Evolutionary conservation across 2,113 vertebrate genomes (phyloP).

Genomic region (Malurus elegans): DNA sequence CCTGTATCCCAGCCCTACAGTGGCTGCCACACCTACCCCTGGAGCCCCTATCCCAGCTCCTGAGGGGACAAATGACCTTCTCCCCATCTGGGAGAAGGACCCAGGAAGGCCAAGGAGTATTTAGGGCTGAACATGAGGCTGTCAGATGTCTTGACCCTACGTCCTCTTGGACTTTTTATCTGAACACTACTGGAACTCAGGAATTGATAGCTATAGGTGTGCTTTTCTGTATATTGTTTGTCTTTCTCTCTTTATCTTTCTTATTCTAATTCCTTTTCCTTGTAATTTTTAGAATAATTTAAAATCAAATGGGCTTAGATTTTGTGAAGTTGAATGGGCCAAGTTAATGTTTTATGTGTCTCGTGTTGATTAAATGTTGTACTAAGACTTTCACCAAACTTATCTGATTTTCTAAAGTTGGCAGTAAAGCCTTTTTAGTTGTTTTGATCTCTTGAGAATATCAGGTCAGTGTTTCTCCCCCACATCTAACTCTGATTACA

Average conservation of each 20-base stretch:
- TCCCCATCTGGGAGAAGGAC: too few relatives aligned
- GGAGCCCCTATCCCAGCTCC: not conserved
- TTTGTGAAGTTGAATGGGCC: accelerated
- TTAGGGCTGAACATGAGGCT: not conserved
- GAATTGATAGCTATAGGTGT: not conserved
- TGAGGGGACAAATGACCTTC: not conserved
- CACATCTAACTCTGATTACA: accelerated
- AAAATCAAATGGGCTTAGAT: not conserved
- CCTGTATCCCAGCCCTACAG: not conserved
- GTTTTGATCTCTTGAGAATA: not conserved
- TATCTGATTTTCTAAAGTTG: not conserved
- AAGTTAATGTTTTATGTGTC: not conserved
- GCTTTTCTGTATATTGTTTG: not conserved
- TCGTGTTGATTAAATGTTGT: not conserved
- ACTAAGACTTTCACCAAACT: not conserved
- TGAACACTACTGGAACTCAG: not conserved
- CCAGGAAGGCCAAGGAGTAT: not conserved
- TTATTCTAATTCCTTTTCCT: not conserved
- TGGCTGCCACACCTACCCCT: not conserved
- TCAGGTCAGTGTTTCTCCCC: not conserved
- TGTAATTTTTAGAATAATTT: not conserved
- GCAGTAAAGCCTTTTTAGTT: not conserved
- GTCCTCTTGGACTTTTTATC: not conserved
- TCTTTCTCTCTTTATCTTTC: not conserved
- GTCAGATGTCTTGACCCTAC: not conserved